A percentile compares a stretch with the other conserved stretches of the same genome.
phyloP scores from a whole-genome alignment of 2,797 vertebrate species.

The Galaxias olidus region DNA sequence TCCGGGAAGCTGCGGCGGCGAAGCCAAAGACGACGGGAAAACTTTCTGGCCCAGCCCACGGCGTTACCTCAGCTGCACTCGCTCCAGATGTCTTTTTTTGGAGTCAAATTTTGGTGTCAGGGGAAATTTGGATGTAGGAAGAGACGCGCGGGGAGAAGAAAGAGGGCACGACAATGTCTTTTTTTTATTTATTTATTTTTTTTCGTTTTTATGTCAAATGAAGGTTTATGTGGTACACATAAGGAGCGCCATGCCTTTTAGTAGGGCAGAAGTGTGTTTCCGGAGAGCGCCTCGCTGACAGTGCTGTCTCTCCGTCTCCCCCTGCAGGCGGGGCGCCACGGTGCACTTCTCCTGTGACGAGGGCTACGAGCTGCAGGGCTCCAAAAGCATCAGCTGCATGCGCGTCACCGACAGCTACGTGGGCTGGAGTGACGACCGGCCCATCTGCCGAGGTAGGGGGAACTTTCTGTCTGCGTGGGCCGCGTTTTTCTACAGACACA shows the following conservation, averaged over 20 bases:
- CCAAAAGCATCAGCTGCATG: slow-evolving; percentile 97
- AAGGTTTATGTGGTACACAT: neutral
- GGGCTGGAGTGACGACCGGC: slow-evolving; percentile 97
- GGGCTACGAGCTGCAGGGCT: slow-evolving; percentile 96
- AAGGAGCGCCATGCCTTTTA: slow-evolving; percentile 1
- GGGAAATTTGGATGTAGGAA: neutral
- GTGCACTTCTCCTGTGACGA: slow-evolving; percentile 97
- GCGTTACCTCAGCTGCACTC: slow-evolving; percentile 12
- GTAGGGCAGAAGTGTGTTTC: too few species aligned
- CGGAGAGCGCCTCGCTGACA: too few species aligned
- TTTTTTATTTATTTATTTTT: neutral
- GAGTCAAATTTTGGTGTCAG: too few species aligned
- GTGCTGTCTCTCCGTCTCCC: slow-evolving; percentile 28
- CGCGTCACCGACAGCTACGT: slow-evolving; percentile 95
- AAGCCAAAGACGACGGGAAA: slow-evolving; percentile 45
- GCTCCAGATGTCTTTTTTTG: neutral
- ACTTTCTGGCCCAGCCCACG: slow-evolving; percentile 31
- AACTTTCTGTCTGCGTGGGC: neutral
- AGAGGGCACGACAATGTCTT: neutral
- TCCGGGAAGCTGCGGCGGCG: slow-evolving; percentile 34
- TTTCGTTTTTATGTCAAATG: neutral
- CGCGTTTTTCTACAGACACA: neutral
- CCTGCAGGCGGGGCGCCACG: slow-evolving; percentile 88
- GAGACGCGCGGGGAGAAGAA: neutral
- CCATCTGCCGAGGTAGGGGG: slow-evolving; percentile 91